These are phyloP conservation scores for Microtus oregoni DNA, from an alignment of 2,113 vertebrate genomes.

Conservation along the genomic window DNA sequence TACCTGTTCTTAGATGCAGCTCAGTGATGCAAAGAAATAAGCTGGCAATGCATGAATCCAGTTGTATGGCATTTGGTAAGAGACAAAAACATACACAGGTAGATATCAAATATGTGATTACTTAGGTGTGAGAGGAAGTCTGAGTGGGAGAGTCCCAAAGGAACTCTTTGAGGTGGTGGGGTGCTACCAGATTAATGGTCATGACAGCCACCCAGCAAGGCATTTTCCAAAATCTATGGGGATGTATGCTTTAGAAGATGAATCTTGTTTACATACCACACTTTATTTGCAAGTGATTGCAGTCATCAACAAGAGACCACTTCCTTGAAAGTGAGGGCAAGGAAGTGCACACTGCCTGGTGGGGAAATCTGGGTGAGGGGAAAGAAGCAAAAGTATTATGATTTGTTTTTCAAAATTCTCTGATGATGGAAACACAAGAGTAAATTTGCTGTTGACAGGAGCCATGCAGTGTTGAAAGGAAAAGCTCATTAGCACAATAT, in stretches of 20 bases:
- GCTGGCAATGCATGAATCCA: not conserved
- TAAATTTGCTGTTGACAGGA: not conserved
- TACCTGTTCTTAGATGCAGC: not conserved
- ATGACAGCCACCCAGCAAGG: not conserved
- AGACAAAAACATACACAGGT: not conserved
- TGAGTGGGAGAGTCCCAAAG: not conserved
- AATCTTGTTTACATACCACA: not conserved
- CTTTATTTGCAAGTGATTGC: not conserved
- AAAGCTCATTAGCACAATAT: not conserved
- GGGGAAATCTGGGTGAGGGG: not conserved
- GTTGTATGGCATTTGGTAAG: not conserved
- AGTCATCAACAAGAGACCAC: not conserved
- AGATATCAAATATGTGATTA: not conserved
- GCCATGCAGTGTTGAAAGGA: not conserved
- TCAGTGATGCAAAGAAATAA: not conserved
- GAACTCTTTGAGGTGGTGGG: not conserved
- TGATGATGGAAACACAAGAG: not conserved
- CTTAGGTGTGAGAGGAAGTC: not conserved
- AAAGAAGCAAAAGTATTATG: not conserved
- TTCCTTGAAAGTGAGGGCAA: not conserved
- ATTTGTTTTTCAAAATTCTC: not conserved
- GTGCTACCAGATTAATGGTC: not conserved
- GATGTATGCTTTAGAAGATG: not conserved
- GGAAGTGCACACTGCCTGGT: not conserved
- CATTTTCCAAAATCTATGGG: not conserved